Conservation (phyloP, 2,888 invertebrate species). For the Torymus texanus region DNA sequence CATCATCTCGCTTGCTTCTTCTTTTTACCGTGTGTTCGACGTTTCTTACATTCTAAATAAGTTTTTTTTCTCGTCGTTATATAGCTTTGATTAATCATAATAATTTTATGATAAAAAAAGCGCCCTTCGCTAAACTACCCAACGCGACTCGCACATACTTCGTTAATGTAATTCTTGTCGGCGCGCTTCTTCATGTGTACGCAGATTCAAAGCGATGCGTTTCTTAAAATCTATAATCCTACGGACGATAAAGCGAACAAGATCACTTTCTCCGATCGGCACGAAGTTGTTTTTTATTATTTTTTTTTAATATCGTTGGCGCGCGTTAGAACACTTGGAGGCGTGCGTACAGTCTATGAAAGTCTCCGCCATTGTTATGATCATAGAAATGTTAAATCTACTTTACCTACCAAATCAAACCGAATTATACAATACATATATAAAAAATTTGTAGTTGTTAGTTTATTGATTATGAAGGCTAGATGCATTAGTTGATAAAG, state of each 20-base stretch:
- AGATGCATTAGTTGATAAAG: too few species aligned
- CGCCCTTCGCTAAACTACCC: neutral
- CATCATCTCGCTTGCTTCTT: too few species aligned
- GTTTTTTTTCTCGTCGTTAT: too few species aligned
- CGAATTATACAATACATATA: too few species aligned
- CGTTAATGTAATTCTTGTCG: conserved; percentile 8
- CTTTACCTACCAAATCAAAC: too few species aligned
- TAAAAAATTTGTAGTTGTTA: too few species aligned
- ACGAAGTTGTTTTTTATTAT: neutral
- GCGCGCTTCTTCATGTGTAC: conserved; percentile 57
- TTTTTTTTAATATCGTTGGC: neutral
- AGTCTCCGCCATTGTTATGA: neutral
- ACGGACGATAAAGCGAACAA: conserved; percentile 71
- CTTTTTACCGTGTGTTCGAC: too few species aligned
- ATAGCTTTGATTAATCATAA: too few species aligned
- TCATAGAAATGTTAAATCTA: neutral
- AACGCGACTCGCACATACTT: neutral
- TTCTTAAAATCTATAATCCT: conserved; percentile 64
- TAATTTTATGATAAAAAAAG: too few species aligned
- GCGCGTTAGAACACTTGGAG: conserved; percentile 45
- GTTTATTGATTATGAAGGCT: too few species aligned
- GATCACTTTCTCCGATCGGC: conserved; percentile 64
- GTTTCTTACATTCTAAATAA: too few species aligned
- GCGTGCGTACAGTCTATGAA: conserved; percentile 30
- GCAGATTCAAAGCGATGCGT: conserved; percentile 64